Evolutionary conservation across 2,888 invertebrate species (phyloP).

Genomic region (Plebejus melissa): DNA sequence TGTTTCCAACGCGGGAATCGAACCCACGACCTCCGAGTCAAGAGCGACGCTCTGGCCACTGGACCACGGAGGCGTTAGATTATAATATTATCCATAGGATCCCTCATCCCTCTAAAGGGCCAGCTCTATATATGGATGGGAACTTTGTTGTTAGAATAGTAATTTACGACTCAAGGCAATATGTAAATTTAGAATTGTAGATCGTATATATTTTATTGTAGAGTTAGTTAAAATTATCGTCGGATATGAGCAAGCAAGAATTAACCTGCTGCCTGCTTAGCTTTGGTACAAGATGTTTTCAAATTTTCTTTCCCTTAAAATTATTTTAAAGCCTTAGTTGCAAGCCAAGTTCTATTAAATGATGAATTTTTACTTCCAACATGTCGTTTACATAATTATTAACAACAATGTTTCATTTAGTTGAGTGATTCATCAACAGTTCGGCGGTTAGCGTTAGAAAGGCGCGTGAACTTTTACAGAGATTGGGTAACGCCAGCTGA

Average conservation of each 20-base stretch:
- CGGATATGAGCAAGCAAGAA: neutral
- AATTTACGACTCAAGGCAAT: neutral
- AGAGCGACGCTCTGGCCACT: too few species aligned
- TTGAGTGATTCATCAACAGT: neutral
- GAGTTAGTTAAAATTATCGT: neutral
- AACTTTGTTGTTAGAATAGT: neutral
- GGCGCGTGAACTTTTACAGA: slow-evolving; percentile 19
- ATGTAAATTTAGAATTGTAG: neutral
- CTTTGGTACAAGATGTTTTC: too few species aligned
- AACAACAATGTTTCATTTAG: neutral
- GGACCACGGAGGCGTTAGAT: too few species aligned
- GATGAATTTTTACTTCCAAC: neutral
- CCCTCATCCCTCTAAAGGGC: neutral
- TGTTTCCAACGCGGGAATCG: too few species aligned
- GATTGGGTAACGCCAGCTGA: slow-evolving; percentile 12
- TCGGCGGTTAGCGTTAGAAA: neutral
- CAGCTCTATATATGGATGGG: neutral
- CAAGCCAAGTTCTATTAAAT: too few species aligned
- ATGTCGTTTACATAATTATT: neutral
- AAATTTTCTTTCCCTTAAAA: too few species aligned
- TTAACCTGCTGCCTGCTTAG: too few species aligned
- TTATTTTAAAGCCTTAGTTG: too few species aligned
- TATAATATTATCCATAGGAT: neutral
- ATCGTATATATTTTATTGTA: neutral
- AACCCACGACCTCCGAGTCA: too few species aligned